These are phyloP conservation scores for Pelecanus crispus DNA, from an alignment of 2,113 vertebrate species.

Conservation along the genomic window DNA sequence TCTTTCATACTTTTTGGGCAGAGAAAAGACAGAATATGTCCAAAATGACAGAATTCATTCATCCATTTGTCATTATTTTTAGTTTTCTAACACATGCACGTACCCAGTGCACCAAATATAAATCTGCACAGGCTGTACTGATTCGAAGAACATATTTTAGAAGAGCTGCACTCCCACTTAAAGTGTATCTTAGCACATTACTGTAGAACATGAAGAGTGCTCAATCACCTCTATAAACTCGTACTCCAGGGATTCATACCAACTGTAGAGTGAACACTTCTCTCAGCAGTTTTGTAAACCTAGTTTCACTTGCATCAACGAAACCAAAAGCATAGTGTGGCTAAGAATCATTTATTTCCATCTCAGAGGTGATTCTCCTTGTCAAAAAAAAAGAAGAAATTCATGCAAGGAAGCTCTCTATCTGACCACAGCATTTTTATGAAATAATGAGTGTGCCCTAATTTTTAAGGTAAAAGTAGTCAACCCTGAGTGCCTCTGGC, in stretches of 20 bases:
- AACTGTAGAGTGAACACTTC: background rate
- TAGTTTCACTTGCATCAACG: background rate
- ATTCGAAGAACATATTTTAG: background rate
- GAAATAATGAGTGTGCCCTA: background rate
- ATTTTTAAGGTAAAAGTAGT: background rate
- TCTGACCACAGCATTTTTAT: background rate
- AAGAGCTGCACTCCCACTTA: background rate
- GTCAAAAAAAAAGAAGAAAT: background rate
- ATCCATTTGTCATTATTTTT: background rate
- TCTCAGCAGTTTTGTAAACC: background rate
- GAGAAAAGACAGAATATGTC: background rate
- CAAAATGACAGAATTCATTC: background rate
- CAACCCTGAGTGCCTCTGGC: background rate
- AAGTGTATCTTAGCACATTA: background rate
- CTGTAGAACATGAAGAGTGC: background rate
- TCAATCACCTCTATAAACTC: background rate
- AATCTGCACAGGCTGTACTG: background rate
- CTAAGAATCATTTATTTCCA: background rate
- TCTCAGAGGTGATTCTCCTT: background rate
- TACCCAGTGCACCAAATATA: background rate
- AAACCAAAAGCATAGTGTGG: background rate
- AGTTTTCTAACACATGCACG: background rate
- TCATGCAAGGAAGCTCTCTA: background rate
- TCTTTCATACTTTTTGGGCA: background rate
- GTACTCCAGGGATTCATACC: background rate